A percentile compares a stretch with the other conserved stretches of the same genome.
Evolutionary conservation across 2,888 invertebrate species (phyloP).

Genomic region (Ommatoiulus sabulosus): DNA sequence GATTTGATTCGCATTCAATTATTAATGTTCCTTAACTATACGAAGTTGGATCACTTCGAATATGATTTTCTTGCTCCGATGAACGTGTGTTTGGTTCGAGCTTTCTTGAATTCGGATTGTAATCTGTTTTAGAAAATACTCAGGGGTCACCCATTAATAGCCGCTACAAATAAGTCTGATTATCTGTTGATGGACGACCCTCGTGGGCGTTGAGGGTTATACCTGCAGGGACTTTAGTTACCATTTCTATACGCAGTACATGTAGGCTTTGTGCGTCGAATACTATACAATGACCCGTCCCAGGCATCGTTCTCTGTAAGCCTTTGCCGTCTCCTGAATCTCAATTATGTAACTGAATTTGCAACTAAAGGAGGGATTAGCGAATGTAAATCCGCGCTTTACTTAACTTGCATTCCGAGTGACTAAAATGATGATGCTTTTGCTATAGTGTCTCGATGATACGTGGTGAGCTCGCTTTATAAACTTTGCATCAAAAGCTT

Average conservation of each 20-base stretch:
- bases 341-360: conserved; percentile 42
- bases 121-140: no score
- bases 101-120: no score
- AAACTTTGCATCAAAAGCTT: background rate
- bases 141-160: no score
- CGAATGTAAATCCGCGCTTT: background rate
- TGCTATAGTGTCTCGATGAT: background rate
- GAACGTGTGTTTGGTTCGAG: no score
- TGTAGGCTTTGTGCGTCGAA: background rate
- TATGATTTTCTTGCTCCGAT: background rate
- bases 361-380: conserved; percentile 11
- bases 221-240: no score
- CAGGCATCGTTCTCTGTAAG: background rate
- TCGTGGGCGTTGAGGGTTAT: background rate
- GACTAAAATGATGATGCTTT: conserved; percentile 9
- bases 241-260: no score
- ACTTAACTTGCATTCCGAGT: conserved; percentile 37
- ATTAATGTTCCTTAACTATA: background rate
- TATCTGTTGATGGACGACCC: background rate
- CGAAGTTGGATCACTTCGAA: background rate
- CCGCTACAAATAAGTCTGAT: background rate
- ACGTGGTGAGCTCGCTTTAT: background rate
- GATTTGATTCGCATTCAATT: background rate
- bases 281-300: background rate
- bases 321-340: background rate